phyloP scores from a whole-genome alignment of 1,140 invertebrate species.

The Marisa cornuarietis region DNA sequence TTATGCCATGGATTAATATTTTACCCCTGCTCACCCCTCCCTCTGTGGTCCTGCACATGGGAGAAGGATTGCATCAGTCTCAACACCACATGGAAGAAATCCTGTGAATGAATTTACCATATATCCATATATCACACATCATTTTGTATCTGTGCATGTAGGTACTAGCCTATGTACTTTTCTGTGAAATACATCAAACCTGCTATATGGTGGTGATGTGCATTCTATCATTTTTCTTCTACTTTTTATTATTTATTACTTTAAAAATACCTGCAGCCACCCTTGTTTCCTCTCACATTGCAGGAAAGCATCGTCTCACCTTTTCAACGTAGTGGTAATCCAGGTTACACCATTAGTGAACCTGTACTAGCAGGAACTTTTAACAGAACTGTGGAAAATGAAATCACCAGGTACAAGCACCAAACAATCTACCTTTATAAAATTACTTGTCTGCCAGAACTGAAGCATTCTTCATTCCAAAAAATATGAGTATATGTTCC shows the following conservation, averaged over 20 bases:
- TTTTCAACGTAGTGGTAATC: constrained; percentile 73
- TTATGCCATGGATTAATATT: too few species aligned
- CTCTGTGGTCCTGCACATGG: too few species aligned
- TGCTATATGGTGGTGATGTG: too few species aligned
- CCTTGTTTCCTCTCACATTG: not conserved
- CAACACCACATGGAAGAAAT: too few species aligned
- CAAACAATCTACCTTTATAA: constrained; percentile 4
- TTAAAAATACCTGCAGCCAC: too few species aligned
- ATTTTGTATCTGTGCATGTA: constrained; percentile 2
- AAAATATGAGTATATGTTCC: not conserved
- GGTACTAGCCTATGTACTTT: not conserved
- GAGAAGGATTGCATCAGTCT: too few species aligned
- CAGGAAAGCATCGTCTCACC: too few species aligned
- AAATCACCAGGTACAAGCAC: constrained; percentile 18
- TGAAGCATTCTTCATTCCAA: not conserved
- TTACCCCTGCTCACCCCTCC: too few species aligned
- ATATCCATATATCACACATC: not conserved
- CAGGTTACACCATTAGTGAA: constrained; percentile 74
- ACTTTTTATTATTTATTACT: too few species aligned
- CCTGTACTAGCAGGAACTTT: constrained; percentile 71
- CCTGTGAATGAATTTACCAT: too few species aligned
- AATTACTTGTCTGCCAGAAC: not conserved
- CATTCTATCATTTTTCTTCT: too few species aligned
- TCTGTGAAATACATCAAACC: not conserved
- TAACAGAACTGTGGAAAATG: constrained; percentile 34